Evolutionary conservation across 2,888 invertebrate species (phyloP), one percentile per base, ranked within the genome.

Genomic region (Chloromyia formosa): DNA sequence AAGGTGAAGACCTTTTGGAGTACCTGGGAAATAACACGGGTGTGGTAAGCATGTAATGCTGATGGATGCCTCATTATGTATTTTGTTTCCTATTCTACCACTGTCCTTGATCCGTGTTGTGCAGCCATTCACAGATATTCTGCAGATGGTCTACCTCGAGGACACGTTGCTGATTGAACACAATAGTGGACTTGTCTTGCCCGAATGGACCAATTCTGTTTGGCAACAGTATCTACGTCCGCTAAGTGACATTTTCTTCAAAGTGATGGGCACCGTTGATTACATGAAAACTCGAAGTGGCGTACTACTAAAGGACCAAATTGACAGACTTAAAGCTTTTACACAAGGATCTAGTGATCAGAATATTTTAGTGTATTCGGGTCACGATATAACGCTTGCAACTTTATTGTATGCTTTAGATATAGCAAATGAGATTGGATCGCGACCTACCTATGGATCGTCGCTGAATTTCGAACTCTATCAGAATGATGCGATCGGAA

Each of bases 301-400:
- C 90, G 53, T 91, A 0, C 83, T 94, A 20, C 81, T 94, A 14
- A 88, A 88, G 74, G 89, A 91, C 77, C 88, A 93, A 71, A 89
- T 93, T 85, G 81, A 86, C 35, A 84, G 86, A 14, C 87, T 85
- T 14, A 82, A 82, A 1, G 75, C 80, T 23, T 64, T 64, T 35
- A 16, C 40, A 2, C 81, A 79, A 83, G 86, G 86, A 20, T 82
- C 92, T 74, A 75, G 80, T 23, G n/a, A 5, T 2, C 81, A 79
- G 83, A 86, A 86, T 20, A 83, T 92, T 74, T 87, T 88, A 79
- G 81, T 93, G 76, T 93, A 92, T 84, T 90, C 92, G 0, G 93
- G 88, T 0, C 94, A 95, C 83, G 94, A 95, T 83, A 86, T 92
- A 9, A 93, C 92, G 0, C 83, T 94, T 20, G 90, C 93, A 1